A percentile compares a stretch with the other conserved stretches of the same genome.
These are phyloP conservation scores for Papilio machaon DNA, from an alignment of 1,140 invertebrate species.

Conservation along the genomic window DNA sequence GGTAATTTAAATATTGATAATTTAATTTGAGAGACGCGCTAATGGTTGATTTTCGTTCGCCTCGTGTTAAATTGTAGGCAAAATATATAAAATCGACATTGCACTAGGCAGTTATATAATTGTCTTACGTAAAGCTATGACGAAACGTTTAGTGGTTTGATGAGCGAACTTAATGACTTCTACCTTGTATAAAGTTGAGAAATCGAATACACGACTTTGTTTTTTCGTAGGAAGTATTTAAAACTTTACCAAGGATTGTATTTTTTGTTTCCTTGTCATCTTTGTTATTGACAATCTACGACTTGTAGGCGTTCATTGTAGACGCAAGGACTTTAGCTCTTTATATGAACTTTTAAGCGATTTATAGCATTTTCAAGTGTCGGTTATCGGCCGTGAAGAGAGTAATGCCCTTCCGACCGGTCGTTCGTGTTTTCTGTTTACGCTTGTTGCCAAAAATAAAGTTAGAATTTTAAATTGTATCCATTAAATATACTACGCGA, in stretches of 20 bases:
- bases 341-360: background rate
- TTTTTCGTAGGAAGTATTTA: slow-evolving; percentile 32
- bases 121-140: slow-evolving; percentile 72
- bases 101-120: slow-evolving; percentile 71
- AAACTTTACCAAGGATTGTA: slow-evolving; percentile 2
- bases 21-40: slow-evolving; percentile 14
- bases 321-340: slow-evolving; percentile 11
- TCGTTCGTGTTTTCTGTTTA: slow-evolving; percentile 59
- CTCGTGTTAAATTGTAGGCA: slow-evolving; percentile 49
- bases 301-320: background rate
- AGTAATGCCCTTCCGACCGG: slow-evolving; percentile 65
- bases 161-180: slow-evolving; percentile 66
- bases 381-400: slow-evolving; percentile 47
- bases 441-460: slow-evolving; percentile 58
- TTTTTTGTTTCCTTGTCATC: slow-evolving; percentile 19
- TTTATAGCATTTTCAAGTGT: slow-evolving; percentile 34
- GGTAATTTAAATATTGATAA: slow-evolving; percentile 26
- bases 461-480: slow-evolving; percentile 42
- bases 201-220: slow-evolving; percentile 41
- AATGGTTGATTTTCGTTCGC: slow-evolving; percentile 12
- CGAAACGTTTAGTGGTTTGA: slow-evolving; percentile 61
- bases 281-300: slow-evolving; percentile 14
- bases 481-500: slow-evolving; percentile 20
- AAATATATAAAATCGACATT: slow-evolving; percentile 58
- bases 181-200: slow-evolving; percentile 52